Percentiles rank a stretch among this genome's conserved stretches.
These are phyloP conservation scores for Antedon bifida DNA, from an alignment of 35 echinoderm and acorn worm species.

Conservation along the genomic window DNA sequence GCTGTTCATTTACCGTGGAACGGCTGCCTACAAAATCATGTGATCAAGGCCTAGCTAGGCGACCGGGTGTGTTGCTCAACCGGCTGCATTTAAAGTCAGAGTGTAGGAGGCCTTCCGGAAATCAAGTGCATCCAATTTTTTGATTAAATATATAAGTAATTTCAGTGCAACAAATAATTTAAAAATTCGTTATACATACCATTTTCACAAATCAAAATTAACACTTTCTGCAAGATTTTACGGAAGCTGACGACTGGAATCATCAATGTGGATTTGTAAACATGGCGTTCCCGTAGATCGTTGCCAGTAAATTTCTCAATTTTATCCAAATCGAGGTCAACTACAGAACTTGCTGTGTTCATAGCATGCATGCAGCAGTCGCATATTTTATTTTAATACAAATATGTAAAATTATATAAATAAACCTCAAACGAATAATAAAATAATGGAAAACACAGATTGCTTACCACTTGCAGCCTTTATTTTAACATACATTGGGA, in stretches of 20 bases:
- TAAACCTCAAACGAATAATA: no score
- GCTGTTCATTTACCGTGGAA: not conserved
- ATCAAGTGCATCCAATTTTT: not conserved
- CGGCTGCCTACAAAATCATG: not conserved
- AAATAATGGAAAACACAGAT: no score
- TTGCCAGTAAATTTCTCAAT: not conserved
- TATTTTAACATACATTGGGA: no score
- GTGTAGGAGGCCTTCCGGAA: not conserved
- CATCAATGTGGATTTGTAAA: slow-evolving; percentile 2
- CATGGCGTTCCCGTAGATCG: not conserved
- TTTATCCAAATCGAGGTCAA: no score
- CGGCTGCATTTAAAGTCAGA: not conserved
- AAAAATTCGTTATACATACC: not conserved
- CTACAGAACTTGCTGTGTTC: no score
- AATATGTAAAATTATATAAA: no score
- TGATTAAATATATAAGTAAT: not conserved
- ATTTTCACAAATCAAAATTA: not conserved
- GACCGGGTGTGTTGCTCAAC: not conserved
- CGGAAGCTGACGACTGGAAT: not conserved
- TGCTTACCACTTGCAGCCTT: no score
- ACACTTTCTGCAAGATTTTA: not conserved
- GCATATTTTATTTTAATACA: no score
- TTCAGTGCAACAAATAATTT: not conserved
- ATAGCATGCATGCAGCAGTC: no score
- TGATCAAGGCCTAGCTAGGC: not conserved